These are phyloP conservation scores for Brachionus plicatilis DNA, from an alignment of 1,140 invertebrate genomes.

Conservation along the genomic window DNA sequence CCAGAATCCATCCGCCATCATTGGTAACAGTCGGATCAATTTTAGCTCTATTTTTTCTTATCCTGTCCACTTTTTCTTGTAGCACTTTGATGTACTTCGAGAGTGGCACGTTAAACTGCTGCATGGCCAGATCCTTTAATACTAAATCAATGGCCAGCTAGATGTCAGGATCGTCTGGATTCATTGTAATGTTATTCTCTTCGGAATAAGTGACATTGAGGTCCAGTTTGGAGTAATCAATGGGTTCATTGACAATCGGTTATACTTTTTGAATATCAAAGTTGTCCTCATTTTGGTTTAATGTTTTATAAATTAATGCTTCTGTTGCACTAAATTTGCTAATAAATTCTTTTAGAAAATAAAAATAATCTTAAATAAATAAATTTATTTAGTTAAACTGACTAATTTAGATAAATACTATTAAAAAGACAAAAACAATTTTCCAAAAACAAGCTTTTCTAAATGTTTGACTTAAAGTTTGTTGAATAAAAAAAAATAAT, in stretches of 20 bases:
- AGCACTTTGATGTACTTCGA: constrained; percentile 3
- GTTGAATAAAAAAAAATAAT: too few species aligned
- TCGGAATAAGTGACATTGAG: background rate
- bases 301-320: too few species aligned
- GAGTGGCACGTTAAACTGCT: background rate
- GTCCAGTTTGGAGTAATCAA: background rate
- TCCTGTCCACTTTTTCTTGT: background rate
- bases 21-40: constrained; percentile 34
- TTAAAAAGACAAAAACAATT: too few species aligned
- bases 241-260: background rate
- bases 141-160: background rate
- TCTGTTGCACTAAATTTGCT: too few species aligned
- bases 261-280: background rate
- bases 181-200: background rate
- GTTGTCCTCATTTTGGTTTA: background rate
- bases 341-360: too few species aligned
- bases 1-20: constrained; percentile 54
- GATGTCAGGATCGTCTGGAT: constrained; percentile 35
- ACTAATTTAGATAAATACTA: too few species aligned
- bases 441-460: too few species aligned
- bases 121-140: background rate
- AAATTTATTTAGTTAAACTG: too few species aligned
- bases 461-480: too few species aligned
- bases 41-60: background rate
- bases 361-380: too few species aligned